Base-by-base conservation (phyloP, 2,888 invertebrate genomes). In the Heliconius ethilla region DNA sequence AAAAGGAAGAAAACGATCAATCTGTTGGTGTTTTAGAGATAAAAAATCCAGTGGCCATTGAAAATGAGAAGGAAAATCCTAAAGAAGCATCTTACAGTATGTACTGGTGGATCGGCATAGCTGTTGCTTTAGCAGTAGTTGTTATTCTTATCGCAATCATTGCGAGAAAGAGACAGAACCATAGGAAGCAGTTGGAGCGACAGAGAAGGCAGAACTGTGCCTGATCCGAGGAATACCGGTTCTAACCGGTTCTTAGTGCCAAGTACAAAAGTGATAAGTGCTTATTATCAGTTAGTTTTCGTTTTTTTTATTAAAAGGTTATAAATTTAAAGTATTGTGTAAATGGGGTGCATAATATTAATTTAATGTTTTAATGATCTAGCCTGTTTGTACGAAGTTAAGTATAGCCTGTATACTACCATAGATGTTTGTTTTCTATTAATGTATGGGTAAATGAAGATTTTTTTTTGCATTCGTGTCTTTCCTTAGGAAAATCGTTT, bases 191-290 rank as follows among this genome's bases (percentile, higher is more conserved):
- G 79, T 81, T 95, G 63, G 94, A 94, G 78, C 91, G 90, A 83
- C 92, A 95, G 82, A 88, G 94, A 84, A 91, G 92, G 83, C 90
- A 93, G n/a, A 90, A 89, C 79, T 88, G 87, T 83, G 93, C 94
- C 87, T 94, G 94, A 94, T 94, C 91, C 87, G 94, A 94, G 86
- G 94, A 94, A 85, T 94, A 94, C 92, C 94, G 94, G 92, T 94
- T 94, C 91, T 94, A 94, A 88, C 83, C 91, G 93, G 94, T 91
- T 91, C 82, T 84, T 88, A 88, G 90, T 90, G 89, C 40, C 66
- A 37, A 40, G 72, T 40, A 55, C 66, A n/a, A 67, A 74, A 62
- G 25, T 77, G 59, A 18, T 77, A 66, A 67, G 67, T 69, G 65
- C 77, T 80, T 45, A n/a, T 59, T 59, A 74, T 59, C 70, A 81